phyloP scores from a whole-genome alignment of 2,888 invertebrate genomes.

The Muscina levida region DNA sequence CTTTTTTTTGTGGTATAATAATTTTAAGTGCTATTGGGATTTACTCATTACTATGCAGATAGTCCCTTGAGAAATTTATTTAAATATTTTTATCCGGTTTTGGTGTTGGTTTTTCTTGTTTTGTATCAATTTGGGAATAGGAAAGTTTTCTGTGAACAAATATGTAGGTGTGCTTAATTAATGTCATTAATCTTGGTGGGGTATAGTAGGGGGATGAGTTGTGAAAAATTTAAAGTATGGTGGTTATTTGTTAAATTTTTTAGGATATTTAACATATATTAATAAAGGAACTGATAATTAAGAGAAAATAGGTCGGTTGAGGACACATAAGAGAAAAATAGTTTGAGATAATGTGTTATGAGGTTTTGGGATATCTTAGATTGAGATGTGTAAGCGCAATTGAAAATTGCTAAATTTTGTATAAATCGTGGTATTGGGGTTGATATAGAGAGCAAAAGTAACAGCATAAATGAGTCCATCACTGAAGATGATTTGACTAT shows the following conservation, averaged over 20 bases:
- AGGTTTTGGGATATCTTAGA: no score
- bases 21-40: not conserved
- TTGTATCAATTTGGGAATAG: not conserved
- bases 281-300: not conserved
- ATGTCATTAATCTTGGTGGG: conserved; percentile 11
- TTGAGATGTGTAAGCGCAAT: no score
- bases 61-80: conserved; percentile 29
- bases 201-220: not conserved
- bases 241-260: conserved; percentile 2
- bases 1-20: no score
- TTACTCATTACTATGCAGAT: not conserved
- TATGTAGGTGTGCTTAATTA: conserved; percentile 17
- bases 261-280: no score
- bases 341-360: no score
- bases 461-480: no score
- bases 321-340: no score
- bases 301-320: not conserved
- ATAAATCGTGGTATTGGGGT: no score
- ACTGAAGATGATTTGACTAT: no score
- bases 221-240: not conserved
- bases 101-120: not conserved
- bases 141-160: no score
- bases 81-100: conserved; percentile 1
- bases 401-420: no score
- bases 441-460: no score